Percentiles rank a stretch among this genome's conserved stretches.
Conservation (phyloP, 2,888 invertebrate species). For the Psylliodes chrysocephalus region DNA sequence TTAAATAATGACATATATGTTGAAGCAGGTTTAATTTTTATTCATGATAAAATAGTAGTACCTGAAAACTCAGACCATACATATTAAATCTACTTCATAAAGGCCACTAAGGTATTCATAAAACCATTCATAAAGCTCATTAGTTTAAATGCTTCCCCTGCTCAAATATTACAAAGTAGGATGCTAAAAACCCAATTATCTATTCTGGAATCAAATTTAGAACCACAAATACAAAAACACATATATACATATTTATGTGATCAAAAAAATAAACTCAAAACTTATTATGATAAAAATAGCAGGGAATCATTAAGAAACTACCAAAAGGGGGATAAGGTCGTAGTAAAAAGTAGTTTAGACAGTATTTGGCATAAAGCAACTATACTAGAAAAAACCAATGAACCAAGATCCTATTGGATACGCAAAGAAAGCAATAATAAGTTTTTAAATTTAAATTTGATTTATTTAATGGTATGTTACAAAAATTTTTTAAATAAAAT, state of each 20-base stretch:
- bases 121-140: no score
- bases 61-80: conserved; percentile 27
- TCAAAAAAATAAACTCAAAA: conserved; percentile 14
- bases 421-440: no score
- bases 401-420: conserved; percentile 34
- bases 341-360: conserved; percentile 37
- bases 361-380: no score
- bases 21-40: no score
- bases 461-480: no score
- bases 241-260: conserved; percentile 11
- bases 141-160: conserved; percentile 37
- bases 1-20: no score
- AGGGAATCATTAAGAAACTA: conserved; percentile 17
- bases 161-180: conserved; percentile 44
- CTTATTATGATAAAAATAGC: conserved; percentile 6
- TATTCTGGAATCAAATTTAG: no score
- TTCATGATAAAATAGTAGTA: conserved; percentile 34
- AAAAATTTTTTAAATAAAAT: no score
- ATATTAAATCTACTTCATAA: no score
- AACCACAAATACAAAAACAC: conserved; percentile 38
- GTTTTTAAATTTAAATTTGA: no score
- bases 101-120: no score
- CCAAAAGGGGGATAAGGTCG: conserved; percentile 36
- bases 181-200: conserved; percentile 27
- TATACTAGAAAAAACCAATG: conserved; percentile 38